Evolutionary conservation across 2,113 vertebrate genomes (phyloP).

Genomic region (Australoheros scitulus): DNA sequence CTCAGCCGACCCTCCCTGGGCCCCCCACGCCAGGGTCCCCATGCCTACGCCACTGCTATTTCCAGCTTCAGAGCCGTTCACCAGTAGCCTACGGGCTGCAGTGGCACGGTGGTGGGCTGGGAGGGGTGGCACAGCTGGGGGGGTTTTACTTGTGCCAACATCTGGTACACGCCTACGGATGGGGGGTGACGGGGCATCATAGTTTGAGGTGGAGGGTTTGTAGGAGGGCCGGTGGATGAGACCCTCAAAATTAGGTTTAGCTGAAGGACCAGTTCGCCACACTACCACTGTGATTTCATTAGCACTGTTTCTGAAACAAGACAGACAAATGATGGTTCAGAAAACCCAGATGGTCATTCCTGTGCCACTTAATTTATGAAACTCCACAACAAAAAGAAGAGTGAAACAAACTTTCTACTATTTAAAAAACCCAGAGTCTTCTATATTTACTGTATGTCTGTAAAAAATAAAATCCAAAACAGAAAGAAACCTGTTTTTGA

Average conservation of each 20-base stretch:
- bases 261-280: constrained; percentile 88
- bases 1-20: constrained; percentile 80
- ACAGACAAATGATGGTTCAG: not conserved
- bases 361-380: not conserved
- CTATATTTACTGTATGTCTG: not conserved
- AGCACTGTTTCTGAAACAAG: constrained; percentile 84
- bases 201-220: constrained; percentile 81
- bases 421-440: not conserved
- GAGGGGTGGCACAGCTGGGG: constrained; percentile 68
- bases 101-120: constrained; percentile 85
- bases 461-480: not conserved
- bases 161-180: constrained; percentile 76
- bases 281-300: constrained; percentile 90
- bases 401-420: not conserved
- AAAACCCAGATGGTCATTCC: not conserved
- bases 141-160: constrained; percentile 78
- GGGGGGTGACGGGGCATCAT: constrained; percentile 85
- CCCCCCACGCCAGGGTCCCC: constrained; percentile 74
- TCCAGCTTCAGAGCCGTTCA: constrained; percentile 75
- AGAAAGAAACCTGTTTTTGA: not conserved
- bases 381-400: not conserved
- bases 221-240: constrained; percentile 87
- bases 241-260: constrained; percentile 84
- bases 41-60: constrained; percentile 23
- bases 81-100: constrained; percentile 84